Evolutionary conservation across 2,888 invertebrate species (phyloP).

Genomic region (Cephus spinipes): DNA sequence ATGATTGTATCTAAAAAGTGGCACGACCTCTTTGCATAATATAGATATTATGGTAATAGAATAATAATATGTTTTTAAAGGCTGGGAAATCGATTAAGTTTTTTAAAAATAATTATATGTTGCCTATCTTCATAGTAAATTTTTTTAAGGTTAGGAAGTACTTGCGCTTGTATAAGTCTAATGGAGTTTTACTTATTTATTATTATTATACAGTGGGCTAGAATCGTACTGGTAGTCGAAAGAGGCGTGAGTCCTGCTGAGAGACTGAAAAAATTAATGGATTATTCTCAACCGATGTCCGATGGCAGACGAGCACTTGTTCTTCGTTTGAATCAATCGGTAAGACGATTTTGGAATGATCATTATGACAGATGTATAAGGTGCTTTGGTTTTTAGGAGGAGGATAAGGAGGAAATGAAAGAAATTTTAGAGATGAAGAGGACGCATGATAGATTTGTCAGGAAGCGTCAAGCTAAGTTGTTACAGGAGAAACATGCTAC

Average conservation of each 20-base stretch:
- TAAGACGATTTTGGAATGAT: conserved; percentile 63
- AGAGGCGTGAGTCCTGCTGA: conserved; percentile 94
- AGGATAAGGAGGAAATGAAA: conserved; percentile 94
- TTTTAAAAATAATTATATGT: no score
- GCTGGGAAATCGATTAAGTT: background rate
- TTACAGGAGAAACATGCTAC: conserved; percentile 30
- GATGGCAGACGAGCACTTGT: conserved; percentile 88
- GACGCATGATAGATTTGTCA: conserved; percentile 83
- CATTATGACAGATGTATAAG: conserved; percentile 10
- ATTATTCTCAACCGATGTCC: conserved; percentile 96
- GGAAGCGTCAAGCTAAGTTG: conserved; percentile 71
- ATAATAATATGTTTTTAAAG: background rate
- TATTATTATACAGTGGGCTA: conserved; percentile 83
- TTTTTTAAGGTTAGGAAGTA: background rate
- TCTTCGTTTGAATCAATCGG: conserved; percentile 88
- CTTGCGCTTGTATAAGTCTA: background rate
- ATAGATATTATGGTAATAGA: background rate
- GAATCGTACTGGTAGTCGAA: conserved; percentile 97
- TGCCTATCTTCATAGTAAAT: no score
- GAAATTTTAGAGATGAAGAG: conserved; percentile 92
- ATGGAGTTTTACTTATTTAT: background rate
- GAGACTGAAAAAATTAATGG: conserved; percentile 84
- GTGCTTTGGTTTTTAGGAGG: conserved; percentile 73
- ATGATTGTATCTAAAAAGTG: background rate
- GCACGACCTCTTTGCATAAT: background rate